phyloP scores from a whole-genome alignment of 2,888 invertebrate genomes.

The Hypselothyrea guttata region DNA sequence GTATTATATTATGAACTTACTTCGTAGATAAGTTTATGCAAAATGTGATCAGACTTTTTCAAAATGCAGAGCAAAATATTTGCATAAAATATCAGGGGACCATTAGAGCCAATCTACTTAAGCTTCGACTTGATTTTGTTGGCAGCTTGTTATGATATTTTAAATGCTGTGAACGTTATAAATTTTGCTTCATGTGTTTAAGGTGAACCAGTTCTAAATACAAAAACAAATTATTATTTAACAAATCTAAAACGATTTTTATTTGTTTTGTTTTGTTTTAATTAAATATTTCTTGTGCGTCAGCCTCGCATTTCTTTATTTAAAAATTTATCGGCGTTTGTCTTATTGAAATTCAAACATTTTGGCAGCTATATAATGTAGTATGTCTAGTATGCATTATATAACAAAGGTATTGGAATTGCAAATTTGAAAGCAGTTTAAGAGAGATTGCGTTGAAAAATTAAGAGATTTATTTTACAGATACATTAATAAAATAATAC shows the following conservation, averaged over 20 bases:
- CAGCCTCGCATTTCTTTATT: conserved; percentile 26
- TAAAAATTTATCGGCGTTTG: conserved; percentile 13
- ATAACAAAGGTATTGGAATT: conserved; percentile 17
- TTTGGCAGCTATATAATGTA: conserved; percentile 3
- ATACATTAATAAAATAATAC: too few relatives aligned
- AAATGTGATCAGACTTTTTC: conserved; percentile 34
- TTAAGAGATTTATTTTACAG: too few relatives aligned
- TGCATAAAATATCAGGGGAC: conserved; percentile 40
- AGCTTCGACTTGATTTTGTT: conserved; percentile 17
- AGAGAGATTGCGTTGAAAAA: neutral
- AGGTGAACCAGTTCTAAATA: conserved; percentile 54
- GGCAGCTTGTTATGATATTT: conserved; percentile 10
- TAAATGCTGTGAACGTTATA: conserved; percentile 23
- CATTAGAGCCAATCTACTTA: conserved; percentile 44
- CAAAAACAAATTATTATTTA: conserved; percentile 19
- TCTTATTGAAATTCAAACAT: conserved; percentile 25
- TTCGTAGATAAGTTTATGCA: conserved; percentile 34
- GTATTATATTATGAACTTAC: neutral
- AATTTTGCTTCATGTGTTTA: conserved; percentile 35
- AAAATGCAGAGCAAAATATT: conserved; percentile 53
- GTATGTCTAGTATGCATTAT: conserved; percentile 10
- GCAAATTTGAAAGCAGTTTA: conserved; percentile 20
- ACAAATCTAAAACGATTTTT: conserved; percentile 12
- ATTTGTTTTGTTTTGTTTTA: conserved; percentile 6
- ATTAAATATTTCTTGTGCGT: conserved; percentile 6